Evolutionary conservation across 2,113 vertebrate genomes (phyloP), one percentile per base, ranked within the genome.

Genomic region (Colinus virginianus): DNA sequence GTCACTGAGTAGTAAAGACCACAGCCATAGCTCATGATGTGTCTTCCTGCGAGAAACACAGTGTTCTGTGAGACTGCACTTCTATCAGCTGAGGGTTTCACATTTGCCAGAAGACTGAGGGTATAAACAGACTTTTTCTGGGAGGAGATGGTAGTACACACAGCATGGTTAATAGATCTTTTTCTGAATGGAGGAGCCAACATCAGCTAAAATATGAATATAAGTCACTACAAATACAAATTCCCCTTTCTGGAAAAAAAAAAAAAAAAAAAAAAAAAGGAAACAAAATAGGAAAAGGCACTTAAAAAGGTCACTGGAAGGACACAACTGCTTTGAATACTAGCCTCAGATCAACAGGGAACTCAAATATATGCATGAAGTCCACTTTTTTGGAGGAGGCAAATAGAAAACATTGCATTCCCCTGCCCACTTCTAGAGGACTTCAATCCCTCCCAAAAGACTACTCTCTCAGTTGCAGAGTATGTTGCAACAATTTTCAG

Each of bases 1-100:
- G 77, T 92, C 85, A 71, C 48, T 86, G 69, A 66, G 51, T 76
- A 92, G 76, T 48, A 84, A 77, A 88, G 91, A 64, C 42, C 42
- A 89, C 56, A 90, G 48, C 61, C 84, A 78, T 32, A 87, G 42
- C 48, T 76, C 49, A 51, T 82, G 46, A 40, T 22, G 36, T 79
- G 84, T 38, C 63, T 82, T 67, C 18, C 34, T 85, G 36, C 62
- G 58, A 70, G 68, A 94, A 95, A 69, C 4, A 11, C 22, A 64
- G 45, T 55, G n/a, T 78, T 83, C 59, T 76, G 4, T 34, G 59
- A 90, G 58, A 14, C 61, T 64, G 51, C 19, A 40, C 13, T 90
- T 64, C 63, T 28, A 40, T 42, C 38, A 87, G 28, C 30, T 64
- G 49, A 72, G 32, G 7, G 43, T 56, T 89, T 89, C 6, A 3